phyloP scores from a whole-genome alignment of 2,797 vertebrate genomes.

The Hippopotamyrus pictus region DNA sequence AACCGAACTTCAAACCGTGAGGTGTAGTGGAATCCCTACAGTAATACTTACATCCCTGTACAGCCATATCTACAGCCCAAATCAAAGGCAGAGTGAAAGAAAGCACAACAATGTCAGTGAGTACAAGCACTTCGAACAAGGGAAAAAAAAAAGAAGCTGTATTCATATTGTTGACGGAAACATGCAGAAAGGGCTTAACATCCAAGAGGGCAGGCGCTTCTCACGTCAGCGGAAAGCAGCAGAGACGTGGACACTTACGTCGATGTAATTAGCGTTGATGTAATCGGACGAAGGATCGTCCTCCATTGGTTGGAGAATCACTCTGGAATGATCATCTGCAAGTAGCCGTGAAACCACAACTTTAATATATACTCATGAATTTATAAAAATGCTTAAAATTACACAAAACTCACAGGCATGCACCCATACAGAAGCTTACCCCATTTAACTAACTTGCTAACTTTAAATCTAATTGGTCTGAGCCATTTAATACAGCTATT shows the following conservation, averaged over 20 bases:
- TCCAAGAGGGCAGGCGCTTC: conserved; percentile 65
- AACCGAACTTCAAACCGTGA: conserved; percentile 44
- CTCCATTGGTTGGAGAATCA: conserved; percentile 96
- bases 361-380: not conserved
- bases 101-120: conserved; percentile 99
- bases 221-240: conserved; percentile 67
- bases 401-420: not conserved
- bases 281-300: conserved; percentile 98
- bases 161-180: conserved; percentile 73
- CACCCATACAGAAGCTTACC: not conserved
- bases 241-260: conserved; percentile 85
- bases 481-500: not conserved
- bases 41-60: conserved; percentile 99
- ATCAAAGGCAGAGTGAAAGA: conserved; percentile 97
- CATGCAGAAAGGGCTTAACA: conserved; percentile 82
- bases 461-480: not conserved
- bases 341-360: conserved; percentile 14
- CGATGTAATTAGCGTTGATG: conserved; percentile 99
- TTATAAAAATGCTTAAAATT: not conserved
- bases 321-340: conserved; percentile 97
- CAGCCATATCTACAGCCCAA: conserved; percentile 99
- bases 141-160: conserved; percentile 74
- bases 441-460: not conserved
- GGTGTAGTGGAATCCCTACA: conserved; percentile 76
- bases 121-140: conserved; percentile 83